Evolutionary conservation across 2,797 vertebrate species (phyloP), one percentile per base, ranked within the genome.

Genomic region (Hapalemur alaotrensis): DNA sequence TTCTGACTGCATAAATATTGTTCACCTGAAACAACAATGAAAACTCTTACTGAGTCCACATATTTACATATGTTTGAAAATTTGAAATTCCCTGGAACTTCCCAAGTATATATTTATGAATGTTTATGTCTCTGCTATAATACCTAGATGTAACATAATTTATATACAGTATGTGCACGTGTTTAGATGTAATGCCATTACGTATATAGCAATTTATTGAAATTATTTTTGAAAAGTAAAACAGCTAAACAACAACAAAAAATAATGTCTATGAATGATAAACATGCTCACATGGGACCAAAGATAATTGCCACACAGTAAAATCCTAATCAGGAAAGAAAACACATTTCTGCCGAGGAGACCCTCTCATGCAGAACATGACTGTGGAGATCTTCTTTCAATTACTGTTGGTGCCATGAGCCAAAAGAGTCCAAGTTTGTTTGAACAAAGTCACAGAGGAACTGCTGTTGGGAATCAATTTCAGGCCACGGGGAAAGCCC

Each of bases 381-480:
- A 2, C 1, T 1, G 15, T 25, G 11, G 28, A 20, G 50, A 54
- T 97, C 84, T 85, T 96, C 89, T 96, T 97, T 95, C 93, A 88
- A 48, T 95, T 85, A 43, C 46, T 2, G 30, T 6, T 13, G 6
- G 43, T 72, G 52, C 22, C 30, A 2, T 1, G 88, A 93, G 96
- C 97, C 92, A 87, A 87, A 32, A n/a, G 83, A 91, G 73, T 88
- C 61, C 14, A 13, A 43, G 72, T 95, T 61, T 95, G 92, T 97
- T 93, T 97, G 97, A 97, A 93, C 75, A 96, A 78, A 93, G 32
- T 69, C 86, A 25, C 93, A 85, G 90, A 95, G 80, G 84, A 96
- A 73, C 83, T 87, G 95, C 92, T 79, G 67, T 3, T 88, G 92
- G 84, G 93, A 96, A 95, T 96, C 46, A 20, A 70, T 90, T 90